Evolutionary conservation across 2,113 vertebrate genomes (phyloP).

Genomic region (Melanerpes formicivorus): DNA sequence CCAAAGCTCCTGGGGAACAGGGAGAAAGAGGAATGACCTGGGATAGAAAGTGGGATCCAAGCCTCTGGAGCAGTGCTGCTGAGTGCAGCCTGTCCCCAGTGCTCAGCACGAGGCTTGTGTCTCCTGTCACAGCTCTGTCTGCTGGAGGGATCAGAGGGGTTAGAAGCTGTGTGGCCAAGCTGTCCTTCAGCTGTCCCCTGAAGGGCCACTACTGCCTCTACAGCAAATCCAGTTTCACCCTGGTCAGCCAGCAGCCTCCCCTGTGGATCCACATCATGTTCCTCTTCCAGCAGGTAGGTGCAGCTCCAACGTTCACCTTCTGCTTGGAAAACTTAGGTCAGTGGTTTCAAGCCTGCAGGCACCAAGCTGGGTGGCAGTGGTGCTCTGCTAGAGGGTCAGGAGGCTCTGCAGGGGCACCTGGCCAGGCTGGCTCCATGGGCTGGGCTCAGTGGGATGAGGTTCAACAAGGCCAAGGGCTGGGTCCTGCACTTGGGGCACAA

Average conservation of each 20-base stretch:
- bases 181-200: slow-evolving; percentile 91
- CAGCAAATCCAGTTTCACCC: slow-evolving; percentile 89
- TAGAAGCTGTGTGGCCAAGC: slow-evolving; percentile 84
- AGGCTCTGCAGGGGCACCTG: too few relatives aligned
- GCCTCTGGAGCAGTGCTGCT: background rate
- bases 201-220: slow-evolving; percentile 96
- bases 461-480: too few relatives aligned
- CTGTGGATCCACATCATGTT: slow-evolving; percentile 97
- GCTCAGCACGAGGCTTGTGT: too few relatives aligned
- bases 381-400: too few relatives aligned
- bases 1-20: background rate
- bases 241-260: slow-evolving; percentile 86
- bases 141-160: background rate
- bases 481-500: too few relatives aligned
- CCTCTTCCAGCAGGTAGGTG: slow-evolving; percentile 89
- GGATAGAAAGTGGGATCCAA: background rate
- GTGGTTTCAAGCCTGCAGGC: too few relatives aligned
- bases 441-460: too few relatives aligned
- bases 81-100: background rate
- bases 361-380: too few relatives aligned
- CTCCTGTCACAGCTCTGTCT: background rate
- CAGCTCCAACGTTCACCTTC: too few relatives aligned
- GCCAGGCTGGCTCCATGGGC: too few relatives aligned
- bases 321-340: too few relatives aligned
- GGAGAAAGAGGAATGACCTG: background rate